Conservation (phyloP, 2,888 invertebrate genomes). For the Drosophila fungiperda region DNA sequence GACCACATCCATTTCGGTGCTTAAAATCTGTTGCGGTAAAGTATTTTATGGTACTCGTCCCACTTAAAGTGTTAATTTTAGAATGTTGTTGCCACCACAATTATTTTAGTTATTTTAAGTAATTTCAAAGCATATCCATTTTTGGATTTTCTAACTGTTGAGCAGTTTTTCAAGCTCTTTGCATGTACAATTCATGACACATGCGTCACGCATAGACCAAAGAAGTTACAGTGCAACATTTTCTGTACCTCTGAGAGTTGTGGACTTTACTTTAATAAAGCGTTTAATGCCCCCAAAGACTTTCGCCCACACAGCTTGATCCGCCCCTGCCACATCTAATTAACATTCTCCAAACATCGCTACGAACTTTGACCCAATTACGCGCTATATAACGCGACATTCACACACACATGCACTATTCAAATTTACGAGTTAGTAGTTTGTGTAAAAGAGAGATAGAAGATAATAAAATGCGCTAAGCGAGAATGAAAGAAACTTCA, state of each 20-base stretch:
- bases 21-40: not conserved
- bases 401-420: slow-evolving; percentile 26
- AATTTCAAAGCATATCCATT: not conserved
- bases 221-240: slow-evolving; percentile 8
- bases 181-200: slow-evolving; percentile 13
- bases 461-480: slow-evolving; percentile 64
- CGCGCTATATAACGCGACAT: slow-evolving; percentile 47
- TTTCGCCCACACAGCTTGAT: slow-evolving; percentile 47
- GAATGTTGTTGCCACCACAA: not conserved
- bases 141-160: not conserved
- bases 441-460: slow-evolving; percentile 29
- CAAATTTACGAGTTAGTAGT: slow-evolving; percentile 33
- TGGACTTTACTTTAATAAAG: slow-evolving; percentile 30
- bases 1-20: not conserved
- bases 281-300: slow-evolving; percentile 49
- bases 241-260: slow-evolving; percentile 21
- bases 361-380: slow-evolving; percentile 77
- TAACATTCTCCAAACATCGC: slow-evolving; percentile 70
- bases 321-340: slow-evolving; percentile 49
- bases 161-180: not conserved
- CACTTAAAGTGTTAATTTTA: not conserved
- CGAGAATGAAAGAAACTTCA: slow-evolving; percentile 27
- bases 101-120: not conserved
- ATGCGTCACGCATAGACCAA: slow-evolving; percentile 21
- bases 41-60: not conserved